A percentile compares a stretch with the other conserved stretches of the same genome.
These are phyloP conservation scores for Zenarchopterus dispar DNA, from an alignment of 2,797 vertebrate genomes.

Conservation along the genomic window DNA sequence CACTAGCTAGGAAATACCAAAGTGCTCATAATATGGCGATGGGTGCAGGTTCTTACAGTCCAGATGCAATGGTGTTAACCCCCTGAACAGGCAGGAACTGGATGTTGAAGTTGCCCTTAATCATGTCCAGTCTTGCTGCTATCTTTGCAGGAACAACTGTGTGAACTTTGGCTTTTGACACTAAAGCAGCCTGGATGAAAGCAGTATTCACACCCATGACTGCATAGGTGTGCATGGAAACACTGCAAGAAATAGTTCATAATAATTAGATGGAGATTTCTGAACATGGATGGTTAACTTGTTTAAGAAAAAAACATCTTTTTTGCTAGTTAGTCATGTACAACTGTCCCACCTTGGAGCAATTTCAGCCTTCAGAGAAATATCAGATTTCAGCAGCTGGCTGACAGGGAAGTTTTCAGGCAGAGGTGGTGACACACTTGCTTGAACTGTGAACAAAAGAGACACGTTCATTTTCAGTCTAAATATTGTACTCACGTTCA, in stretches of 20 bases:
- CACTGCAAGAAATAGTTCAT: conserved; percentile 68
- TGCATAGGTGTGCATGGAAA: conserved; percentile 82
- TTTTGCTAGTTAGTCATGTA: neutral
- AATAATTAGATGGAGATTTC: neutral
- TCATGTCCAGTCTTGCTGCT: conserved; percentile 74
- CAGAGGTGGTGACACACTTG: conserved; percentile 76
- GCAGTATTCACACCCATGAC: conserved; percentile 85
- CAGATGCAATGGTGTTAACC: conserved; percentile 73
- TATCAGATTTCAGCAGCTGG: conserved; percentile 81
- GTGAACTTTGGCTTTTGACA: conserved; percentile 74
- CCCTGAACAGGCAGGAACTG: conserved; percentile 75
- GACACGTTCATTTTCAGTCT: neutral
- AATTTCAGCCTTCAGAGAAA: conserved; percentile 74
- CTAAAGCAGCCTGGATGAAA: conserved; percentile 80
- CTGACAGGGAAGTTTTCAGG: conserved; percentile 65
- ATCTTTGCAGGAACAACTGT: conserved; percentile 76
- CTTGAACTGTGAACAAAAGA: conserved; percentile 67
- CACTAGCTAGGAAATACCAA: neutral
- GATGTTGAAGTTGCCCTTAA: conserved; percentile 82
- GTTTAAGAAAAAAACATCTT: neutral
- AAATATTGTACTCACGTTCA: neutral
- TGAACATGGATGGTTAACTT: neutral
- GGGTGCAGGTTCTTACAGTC: conserved; percentile 68
- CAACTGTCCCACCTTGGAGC: conserved; percentile 76
- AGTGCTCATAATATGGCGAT: neutral